Conservation (phyloP, 2,888 invertebrate species). For the Netelia virgata region DNA sequence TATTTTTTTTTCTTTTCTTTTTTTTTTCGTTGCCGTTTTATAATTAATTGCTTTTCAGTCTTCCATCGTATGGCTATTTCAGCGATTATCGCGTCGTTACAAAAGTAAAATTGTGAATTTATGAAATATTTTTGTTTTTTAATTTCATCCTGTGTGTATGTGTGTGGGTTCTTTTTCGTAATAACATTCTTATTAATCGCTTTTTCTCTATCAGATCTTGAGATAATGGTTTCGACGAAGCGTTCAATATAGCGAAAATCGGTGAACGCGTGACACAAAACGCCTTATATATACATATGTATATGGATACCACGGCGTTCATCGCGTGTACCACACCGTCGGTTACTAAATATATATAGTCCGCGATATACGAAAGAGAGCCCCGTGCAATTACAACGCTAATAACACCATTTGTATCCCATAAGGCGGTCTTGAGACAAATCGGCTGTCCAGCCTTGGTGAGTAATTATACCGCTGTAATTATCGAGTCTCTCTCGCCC, state of each 20-base stretch:
- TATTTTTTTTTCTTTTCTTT: neutral
- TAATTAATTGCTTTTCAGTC: conserved; percentile 46
- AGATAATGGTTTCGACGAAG: neutral
- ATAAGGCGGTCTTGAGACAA: conserved; percentile 73
- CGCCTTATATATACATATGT: conserved; percentile 7
- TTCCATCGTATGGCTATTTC: conserved; percentile 29
- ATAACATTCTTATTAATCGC: no score
- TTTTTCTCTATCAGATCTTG: no score
- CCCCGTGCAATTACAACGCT: conserved; percentile 74
- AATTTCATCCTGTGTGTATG: no score
- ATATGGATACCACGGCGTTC: neutral
- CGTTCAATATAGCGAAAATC: conserved; percentile 18
- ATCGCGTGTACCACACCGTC: conserved; percentile 33
- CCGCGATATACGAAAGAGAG: conserved; percentile 69
- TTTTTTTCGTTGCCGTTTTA: conserved; percentile 36
- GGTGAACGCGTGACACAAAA: conserved; percentile 35
- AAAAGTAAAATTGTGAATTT: no score
- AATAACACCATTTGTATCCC: conserved; percentile 77
- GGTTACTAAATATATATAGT: conserved; percentile 27
- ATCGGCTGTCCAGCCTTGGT: conserved; percentile 72
- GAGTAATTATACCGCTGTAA: conserved; percentile 76
- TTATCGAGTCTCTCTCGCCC: conserved; percentile 72
- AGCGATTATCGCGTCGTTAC: conserved; percentile 3
- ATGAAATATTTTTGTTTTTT: no score
- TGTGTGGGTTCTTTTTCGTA: no score